Evolutionary conservation across 2,797 vertebrate species (phyloP), one percentile per base, ranked within the genome.

Genomic region (Sebastes iracundus): DNA sequence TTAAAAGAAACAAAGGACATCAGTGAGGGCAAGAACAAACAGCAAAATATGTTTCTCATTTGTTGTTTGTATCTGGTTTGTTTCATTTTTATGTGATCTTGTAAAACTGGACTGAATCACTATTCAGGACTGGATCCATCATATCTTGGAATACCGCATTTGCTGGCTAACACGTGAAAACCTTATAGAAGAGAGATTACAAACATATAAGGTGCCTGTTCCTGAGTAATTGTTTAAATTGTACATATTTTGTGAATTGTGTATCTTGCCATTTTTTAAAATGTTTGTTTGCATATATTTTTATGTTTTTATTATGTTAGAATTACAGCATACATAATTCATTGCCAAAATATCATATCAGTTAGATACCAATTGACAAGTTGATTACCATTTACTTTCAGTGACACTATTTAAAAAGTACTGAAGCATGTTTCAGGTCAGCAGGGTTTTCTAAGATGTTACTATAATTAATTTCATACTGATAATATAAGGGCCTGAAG

Each of bases 101-200:
- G 95, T 95, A 95, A 96, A 94, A 95, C 93, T 96, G 96, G 96
- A 97, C 96, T 96, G 95, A 96, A 95, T 95, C 93, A 90, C 11
- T 82, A 60, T 94, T 95, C 96, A 96, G 95, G 96, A 97, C 94
- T 96, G 91, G 92, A 93, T 90, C 64, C 72, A 83, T 92, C 77
- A 91, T 94, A 95, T 89, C 95, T 95, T 95, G 95, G 96, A 97
- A 96, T 95, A 97, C 96, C 95, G 96, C 96, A 96, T 96, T 97
- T 97, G 96, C 97, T 98, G 97, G 96, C 92, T 93, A 88, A 92
- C 86, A 92, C 88, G 7, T 78, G 42, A 87, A 90, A 93, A 91
- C 89, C 85, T 92, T 91, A 90, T 81, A 86, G 73, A 86, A 82
- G 81, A 90, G 87, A 94, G 90, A 93, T 93, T 91, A 90, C 76